Evolutionary conservation across 2,797 vertebrate genomes (phyloP).

Genomic region (Coregonus sp.): DNA sequence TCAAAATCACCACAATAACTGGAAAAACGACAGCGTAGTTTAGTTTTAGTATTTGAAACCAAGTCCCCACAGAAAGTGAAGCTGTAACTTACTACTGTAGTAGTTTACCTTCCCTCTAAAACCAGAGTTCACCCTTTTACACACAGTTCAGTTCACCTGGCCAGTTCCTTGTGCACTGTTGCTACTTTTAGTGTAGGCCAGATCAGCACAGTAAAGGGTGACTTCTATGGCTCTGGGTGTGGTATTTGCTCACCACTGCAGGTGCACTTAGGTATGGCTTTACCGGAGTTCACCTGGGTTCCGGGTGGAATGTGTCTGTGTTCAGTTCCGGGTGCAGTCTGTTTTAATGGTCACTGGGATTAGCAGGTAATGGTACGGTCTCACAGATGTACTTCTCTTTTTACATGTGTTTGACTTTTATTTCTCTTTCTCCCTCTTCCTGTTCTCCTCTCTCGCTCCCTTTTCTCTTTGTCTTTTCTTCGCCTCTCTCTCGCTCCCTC

Average conservation of each 20-base stretch:
- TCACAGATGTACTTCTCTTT: background rate
- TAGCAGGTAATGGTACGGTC: background rate
- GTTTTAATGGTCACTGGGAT: background rate
- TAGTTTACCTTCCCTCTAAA: background rate
- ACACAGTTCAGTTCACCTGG: background rate
- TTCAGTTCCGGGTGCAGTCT: background rate
- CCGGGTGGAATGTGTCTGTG: too few relatives aligned
- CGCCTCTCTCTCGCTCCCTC: too few relatives aligned
- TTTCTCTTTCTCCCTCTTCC: background rate
- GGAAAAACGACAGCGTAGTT: background rate
- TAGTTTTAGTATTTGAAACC: background rate
- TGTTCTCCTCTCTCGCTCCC: background rate
- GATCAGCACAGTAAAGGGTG: background rate
- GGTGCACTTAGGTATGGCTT: background rate
- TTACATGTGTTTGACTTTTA: background rate
- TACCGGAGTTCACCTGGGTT: background rate
- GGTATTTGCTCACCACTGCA: background rate
- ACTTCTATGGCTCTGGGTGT: background rate
- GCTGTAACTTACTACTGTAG: background rate
- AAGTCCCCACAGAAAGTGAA: background rate
- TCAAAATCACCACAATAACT: background rate
- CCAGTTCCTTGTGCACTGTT: background rate
- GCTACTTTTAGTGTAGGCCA: background rate
- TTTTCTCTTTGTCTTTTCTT: too few relatives aligned
- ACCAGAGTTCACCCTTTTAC: constrained; percentile 1